phyloP scores from a whole-genome alignment of 2,888 invertebrate genomes.

The Galerucella pusilla region DNA sequence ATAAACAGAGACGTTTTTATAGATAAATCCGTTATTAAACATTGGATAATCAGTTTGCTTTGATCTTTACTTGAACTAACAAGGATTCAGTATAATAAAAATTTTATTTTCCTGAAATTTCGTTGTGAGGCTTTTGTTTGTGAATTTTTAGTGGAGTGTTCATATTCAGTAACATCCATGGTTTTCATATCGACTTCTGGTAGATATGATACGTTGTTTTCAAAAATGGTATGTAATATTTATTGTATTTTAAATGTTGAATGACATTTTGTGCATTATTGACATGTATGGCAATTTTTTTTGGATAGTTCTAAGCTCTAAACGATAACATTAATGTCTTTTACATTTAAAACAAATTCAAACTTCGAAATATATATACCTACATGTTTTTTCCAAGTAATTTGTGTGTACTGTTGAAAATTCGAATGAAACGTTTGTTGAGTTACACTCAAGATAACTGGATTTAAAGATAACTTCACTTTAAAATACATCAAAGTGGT shows the following conservation, averaged over 20 bases:
- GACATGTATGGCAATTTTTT: too few species aligned
- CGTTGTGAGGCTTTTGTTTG: neutral
- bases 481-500: neutral
- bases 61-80: conserved; percentile 21
- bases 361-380: too few species aligned
- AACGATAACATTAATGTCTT: too few species aligned
- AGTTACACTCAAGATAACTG: neutral
- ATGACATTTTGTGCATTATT: too few species aligned
- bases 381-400: too few species aligned
- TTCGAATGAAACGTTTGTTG: neutral
- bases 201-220: conserved; percentile 34
- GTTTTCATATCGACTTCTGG: conserved; percentile 30
- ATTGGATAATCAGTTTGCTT: conserved; percentile 32
- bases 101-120: neutral
- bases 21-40: conserved; percentile 37
- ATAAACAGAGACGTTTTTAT: conserved; percentile 32
- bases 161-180: conserved; percentile 28
- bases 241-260: neutral
- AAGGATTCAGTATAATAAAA: neutral
- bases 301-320: too few species aligned
- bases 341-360: too few species aligned
- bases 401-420: neutral
- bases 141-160: conserved; percentile 17
- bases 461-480: conserved; percentile 1
- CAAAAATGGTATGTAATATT: conserved; percentile 34